A percentile compares a stretch with the other conserved stretches of the same genome.
Conservation (phyloP, 1,140 invertebrate genomes). For the Ceratosolen fusciceps region DNA sequence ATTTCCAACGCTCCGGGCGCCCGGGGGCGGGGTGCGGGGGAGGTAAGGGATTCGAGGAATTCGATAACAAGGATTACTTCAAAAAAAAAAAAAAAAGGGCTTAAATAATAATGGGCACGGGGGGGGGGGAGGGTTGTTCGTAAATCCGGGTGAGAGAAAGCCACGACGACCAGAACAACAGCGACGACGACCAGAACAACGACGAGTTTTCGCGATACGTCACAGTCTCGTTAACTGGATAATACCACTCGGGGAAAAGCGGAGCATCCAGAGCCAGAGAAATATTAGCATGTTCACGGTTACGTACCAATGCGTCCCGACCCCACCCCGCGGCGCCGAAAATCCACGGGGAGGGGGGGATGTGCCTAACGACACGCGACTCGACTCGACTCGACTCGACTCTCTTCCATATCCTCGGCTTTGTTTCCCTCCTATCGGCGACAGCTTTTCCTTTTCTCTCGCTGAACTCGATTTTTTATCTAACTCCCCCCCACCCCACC, state of each 20-base stretch:
- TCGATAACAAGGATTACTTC: no score
- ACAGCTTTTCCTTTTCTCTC: neutral
- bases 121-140: neutral
- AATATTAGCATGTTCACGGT: constrained; percentile 8
- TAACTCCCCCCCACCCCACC: neutral
- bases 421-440: neutral
- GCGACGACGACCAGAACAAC: neutral
- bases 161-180: neutral
- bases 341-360: neutral
- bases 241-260: constrained; percentile 9
- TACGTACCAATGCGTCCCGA: neutral
- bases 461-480: constrained; percentile 24
- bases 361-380: neutral
- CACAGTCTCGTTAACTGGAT: neutral
- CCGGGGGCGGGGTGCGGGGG: no score
- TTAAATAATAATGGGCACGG: no score
- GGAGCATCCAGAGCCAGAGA: neutral
- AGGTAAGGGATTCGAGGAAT: no score
- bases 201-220: neutral
- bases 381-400: neutral
- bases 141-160: constrained; percentile 15
- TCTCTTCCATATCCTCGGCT: neutral
- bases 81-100: no score
- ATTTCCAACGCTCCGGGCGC: no score
- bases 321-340: neutral